Evolutionary conservation across 2,888 invertebrate genomes (phyloP), one percentile per base, ranked within the genome.

Genomic region (Dryococelus australis): DNA sequence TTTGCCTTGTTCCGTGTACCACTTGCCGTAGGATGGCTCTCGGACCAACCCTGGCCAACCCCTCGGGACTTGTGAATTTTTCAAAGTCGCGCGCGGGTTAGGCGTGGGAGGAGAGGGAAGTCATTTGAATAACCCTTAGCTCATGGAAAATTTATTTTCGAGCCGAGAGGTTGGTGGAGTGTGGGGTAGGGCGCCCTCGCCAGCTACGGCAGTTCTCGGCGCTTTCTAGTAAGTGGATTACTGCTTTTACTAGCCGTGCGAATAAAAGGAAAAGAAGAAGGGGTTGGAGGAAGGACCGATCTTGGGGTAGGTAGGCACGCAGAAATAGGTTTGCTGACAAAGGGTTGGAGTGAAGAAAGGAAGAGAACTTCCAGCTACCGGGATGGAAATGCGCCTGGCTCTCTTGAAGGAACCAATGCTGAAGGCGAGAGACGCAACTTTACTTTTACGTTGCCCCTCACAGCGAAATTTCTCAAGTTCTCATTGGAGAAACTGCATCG

Each of bases 111-210:
- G 65, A 16, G 65, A 20, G 8, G n/a, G 65, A 24, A 65, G n/a
- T 65, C 65, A 65, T 65, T 65, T 65, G 65, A 65, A 65, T 65
- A 65, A 20, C 65, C n/a, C 65, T 65, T 16, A 65, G 65, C 65
- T 65, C 65, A 65, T 65, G 65, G 65, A 65, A 65, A 65, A 65
- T 65, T 65, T 65, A 65, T 65, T 65, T 65, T n/a, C n/a, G 65
- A 24, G 8, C 20, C 51, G 51, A 6, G 65, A 20, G 13, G 20
- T 24, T 16, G 13, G 65, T 6, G 20, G 65, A 65, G 65, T 35
- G 35, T 4, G 16, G 16, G 12, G 47, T 1, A 8, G 47, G 65
- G n/a, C 10, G 65, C 65, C 16, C 0, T 24, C 24, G n/a, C 65
- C 24, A n/a, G 65, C 65, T 65, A n/a, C 65, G 65, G 65, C 6